Conservation (phyloP, 2,113 vertebrate species). For the Dicrurus megarhynchus region DNA sequence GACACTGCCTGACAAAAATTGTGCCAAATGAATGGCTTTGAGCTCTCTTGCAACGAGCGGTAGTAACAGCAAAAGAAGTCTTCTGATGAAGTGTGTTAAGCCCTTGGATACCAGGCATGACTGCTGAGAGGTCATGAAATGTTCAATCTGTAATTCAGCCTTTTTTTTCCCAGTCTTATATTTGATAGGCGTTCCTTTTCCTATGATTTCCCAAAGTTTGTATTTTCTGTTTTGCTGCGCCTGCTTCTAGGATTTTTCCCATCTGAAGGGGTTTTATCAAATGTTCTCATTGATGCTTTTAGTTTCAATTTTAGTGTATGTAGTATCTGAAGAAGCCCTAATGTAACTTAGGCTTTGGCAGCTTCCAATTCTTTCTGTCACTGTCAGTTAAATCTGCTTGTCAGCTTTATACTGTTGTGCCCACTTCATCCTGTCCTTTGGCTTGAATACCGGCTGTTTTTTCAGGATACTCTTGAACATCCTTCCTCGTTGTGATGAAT, state of each 20-base stretch:
- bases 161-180: not conserved
- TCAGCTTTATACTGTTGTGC: conserved; percentile 46
- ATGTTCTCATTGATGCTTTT: not conserved
- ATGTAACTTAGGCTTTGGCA: conserved; percentile 19
- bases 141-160: not conserved
- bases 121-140: not conserved
- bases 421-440: conserved; percentile 55
- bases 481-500: conserved; percentile 44
- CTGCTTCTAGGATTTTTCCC: not conserved
- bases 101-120: not conserved
- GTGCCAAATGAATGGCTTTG: not conserved
- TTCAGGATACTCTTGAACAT: conserved; percentile 51
- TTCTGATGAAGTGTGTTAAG: not conserved
- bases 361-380: conserved; percentile 22
- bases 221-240: not conserved
- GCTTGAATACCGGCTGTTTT: conserved; percentile 5
- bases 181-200: not conserved
- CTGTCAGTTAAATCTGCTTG: conserved; percentile 44
- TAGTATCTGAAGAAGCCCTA: conserved; percentile 5
- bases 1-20: not conserved
- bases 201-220: not conserved
- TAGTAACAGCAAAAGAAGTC: not conserved
- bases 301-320: not conserved
- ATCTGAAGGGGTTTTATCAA: not conserved
- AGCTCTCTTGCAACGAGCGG: not conserved